Conservation (phyloP, 2,113 vertebrate species). For the Sclerurus mexicanus region DNA sequence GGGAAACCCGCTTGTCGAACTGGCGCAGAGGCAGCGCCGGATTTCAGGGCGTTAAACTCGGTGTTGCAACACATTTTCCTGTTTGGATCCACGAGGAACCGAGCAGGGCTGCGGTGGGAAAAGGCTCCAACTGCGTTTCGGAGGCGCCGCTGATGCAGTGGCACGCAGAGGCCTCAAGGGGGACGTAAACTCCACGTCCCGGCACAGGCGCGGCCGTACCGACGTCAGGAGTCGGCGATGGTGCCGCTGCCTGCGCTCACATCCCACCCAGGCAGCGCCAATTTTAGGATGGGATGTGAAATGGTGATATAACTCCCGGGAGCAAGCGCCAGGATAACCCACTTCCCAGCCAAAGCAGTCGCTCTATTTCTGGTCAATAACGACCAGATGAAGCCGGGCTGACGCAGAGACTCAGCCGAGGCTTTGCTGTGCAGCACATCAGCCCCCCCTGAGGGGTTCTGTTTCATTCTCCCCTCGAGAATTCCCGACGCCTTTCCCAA, state of each 20-base stretch:
- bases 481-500: too few relatives aligned
- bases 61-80: not conserved
- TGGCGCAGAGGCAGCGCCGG: not conserved
- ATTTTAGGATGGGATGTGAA: not conserved
- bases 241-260: not conserved
- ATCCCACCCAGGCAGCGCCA: not conserved
- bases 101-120: accelerated
- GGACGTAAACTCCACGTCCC: conserved; percentile 9
- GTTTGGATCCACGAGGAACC: not conserved
- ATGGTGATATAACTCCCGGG: not conserved
- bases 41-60: not conserved
- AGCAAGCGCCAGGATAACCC: not conserved
- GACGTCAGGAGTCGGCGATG: not conserved
- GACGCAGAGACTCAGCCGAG: not conserved
- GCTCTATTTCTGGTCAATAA: not conserved
- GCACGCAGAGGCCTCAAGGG: conserved; percentile 19
- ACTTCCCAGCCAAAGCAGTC: not conserved
- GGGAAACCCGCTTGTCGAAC: not conserved
- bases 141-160: not conserved
- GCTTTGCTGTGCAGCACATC: not conserved
- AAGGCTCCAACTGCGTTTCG: accelerated
- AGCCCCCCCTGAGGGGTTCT: not conserved
- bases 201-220: not conserved
- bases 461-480: not conserved
- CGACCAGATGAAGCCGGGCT: not conserved